Base-by-base conservation (phyloP, 1,140 invertebrate genomes). In the Copidosoma floridanum region DNA sequence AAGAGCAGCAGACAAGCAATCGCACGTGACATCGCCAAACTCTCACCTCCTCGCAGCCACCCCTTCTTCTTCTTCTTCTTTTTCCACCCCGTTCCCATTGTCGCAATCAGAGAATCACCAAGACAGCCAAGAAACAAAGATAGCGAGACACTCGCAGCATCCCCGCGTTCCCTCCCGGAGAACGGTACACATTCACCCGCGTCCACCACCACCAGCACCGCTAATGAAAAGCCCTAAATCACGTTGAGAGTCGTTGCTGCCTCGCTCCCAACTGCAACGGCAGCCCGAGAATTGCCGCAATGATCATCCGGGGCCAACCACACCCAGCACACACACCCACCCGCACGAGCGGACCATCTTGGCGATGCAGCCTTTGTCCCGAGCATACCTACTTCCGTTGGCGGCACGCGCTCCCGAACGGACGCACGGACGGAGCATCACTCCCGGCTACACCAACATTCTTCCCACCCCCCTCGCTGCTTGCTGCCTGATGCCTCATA, bases 181-280 rank as follows among this genome's bases (percentile, higher is more conserved):
- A n/a, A n/a, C n/a, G n/a, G n/a, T n/a, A n/a, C n/a, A n/a, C n/a
- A n/a, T n/a, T n/a, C n/a, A n/a, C n/a, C n/a, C n/a, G n/a, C n/a
- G n/a, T n/a, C n/a, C n/a, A n/a, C n/a, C n/a, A n/a, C n/a, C n/a
- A n/a, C n/a, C 29, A 44, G 12, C 12, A 32, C 16, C 27, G 20
- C 51, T 60, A 60, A 60, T 60, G 58, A 60, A 60, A 60, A 60
- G 18, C 29, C 16, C 51, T 60, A 60, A 60, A 60, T 60, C 58
- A 60, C 38, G 48, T 6, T 4, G 3, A 23, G 37, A 27, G 38
- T 12, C 21, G 5, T 29, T 14, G 21, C 21, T 12, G 4, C 8
- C 7, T 3, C 26, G 2, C 32, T 3, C 37, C 27, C 27, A 16
- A 21, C 5, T 11, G 24, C 10, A 8, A 2, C 14, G 18, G 3